These are phyloP conservation scores for Erebia palarica DNA, from an alignment of 2,888 invertebrate genomes.

Conservation along the genomic window DNA sequence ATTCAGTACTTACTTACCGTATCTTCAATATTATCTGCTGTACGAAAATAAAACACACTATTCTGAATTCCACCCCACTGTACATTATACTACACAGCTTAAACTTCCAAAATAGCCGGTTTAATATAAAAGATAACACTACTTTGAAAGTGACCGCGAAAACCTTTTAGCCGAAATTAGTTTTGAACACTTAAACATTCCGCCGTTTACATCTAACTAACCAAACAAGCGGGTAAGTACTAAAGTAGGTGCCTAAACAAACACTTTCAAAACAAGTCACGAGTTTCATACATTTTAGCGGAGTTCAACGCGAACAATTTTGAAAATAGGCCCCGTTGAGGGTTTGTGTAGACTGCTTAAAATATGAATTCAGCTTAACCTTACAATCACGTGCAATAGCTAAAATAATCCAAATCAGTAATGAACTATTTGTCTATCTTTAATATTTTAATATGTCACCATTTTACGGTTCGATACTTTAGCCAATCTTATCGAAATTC, in stretches of 20 bases:
- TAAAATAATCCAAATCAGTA: not conserved
- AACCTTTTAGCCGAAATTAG: conserved; percentile 27
- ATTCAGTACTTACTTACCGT: no score
- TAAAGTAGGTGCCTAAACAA: conserved; percentile 42
- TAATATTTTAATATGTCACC: no score
- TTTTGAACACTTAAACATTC: conserved; percentile 26
- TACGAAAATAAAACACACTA: no score
- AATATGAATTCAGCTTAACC: conserved; percentile 8
- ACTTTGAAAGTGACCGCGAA: conserved; percentile 24
- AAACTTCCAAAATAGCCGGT: conserved; percentile 7
- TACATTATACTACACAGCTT: conserved; percentile 4
- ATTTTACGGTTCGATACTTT: no score
- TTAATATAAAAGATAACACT: conserved; percentile 18
- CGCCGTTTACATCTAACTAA: conserved; percentile 37
- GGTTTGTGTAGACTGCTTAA: conserved; percentile 18
- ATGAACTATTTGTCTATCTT: not conserved
- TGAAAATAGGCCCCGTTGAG: conserved; percentile 48
- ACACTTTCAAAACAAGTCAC: conserved; percentile 48
- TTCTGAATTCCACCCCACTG: not conserved
- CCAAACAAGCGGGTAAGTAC: conserved; percentile 37
- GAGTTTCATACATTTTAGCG: conserved; percentile 50
- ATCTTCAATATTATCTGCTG: no score
- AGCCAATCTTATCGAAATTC: no score
- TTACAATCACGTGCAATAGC: not conserved
- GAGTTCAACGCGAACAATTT: conserved; percentile 53